phyloP scores from a whole-genome alignment of 1,140 invertebrate species.

The Pachyrhynchus sulphureomaculatus region DNA sequence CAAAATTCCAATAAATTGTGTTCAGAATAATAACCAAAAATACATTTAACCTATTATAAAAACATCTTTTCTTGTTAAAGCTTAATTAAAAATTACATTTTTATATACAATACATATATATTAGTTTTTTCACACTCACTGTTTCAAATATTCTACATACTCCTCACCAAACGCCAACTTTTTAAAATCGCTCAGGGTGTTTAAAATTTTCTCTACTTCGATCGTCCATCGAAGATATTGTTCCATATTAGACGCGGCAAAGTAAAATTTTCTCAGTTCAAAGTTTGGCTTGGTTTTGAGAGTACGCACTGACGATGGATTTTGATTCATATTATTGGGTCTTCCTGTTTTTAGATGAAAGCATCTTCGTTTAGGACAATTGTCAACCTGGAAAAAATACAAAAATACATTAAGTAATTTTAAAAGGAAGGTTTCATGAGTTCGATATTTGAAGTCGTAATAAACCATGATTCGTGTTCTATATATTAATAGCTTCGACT shows the following conservation, averaged over 20 bases:
- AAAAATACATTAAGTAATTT: no score
- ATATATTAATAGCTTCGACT: no score
- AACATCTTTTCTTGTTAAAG: no score
- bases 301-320: background rate
- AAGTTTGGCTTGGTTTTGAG: slow-evolving; percentile 3
- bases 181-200: slow-evolving; percentile 7
- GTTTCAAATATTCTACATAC: background rate
- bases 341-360: slow-evolving; percentile 22
- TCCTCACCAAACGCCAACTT: slow-evolving; percentile 8
- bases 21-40: no score
- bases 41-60: no score
- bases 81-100: no score
- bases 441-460: no score
- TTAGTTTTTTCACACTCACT: no score
- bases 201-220: slow-evolving; percentile 5
- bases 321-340: background rate
- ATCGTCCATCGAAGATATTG: slow-evolving; percentile 9
- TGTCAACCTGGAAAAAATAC: background rate
- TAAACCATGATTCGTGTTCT: no score
- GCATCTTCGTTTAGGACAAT: slow-evolving; percentile 13
- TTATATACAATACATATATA: no score
- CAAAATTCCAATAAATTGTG: no score
- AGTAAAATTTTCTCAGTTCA: slow-evolving; percentile 6
- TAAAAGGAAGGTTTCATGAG: no score
- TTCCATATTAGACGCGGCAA: background rate